Conservation (phyloP, 2,113 vertebrate species). For the Eubucco bourcierii region DNA sequence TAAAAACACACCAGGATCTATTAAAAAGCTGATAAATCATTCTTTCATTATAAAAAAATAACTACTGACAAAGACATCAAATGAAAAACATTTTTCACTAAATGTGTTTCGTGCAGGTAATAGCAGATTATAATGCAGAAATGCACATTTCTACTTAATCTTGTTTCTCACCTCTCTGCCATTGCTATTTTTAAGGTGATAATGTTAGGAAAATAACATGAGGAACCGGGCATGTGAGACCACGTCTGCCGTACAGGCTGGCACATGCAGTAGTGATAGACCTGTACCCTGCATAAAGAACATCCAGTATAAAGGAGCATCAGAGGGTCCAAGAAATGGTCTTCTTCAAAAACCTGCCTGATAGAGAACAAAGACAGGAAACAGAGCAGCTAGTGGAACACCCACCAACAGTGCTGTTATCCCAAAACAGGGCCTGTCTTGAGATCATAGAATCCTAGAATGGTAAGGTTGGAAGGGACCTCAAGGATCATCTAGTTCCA, state of each 20-base stretch:
- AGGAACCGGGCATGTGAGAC: background rate
- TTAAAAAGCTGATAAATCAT: slow-evolving; percentile 32
- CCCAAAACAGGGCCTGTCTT: background rate
- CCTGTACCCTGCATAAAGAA: background rate
- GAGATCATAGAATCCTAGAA: too few relatives aligned
- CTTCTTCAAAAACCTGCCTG: background rate
- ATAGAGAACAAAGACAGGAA: background rate
- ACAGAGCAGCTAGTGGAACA: background rate
- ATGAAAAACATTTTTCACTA: background rate
- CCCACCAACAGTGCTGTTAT: background rate
- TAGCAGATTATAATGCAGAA: background rate
- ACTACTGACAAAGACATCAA: background rate
- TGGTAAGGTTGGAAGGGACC: too few relatives aligned
- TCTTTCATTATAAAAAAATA: background rate
- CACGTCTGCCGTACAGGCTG: background rate
- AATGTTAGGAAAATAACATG: background rate
- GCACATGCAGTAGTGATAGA: background rate
- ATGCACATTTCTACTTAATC: background rate
- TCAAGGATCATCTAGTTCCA: too few relatives aligned
- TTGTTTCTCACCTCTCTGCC: background rate
- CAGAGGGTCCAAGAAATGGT: background rate
- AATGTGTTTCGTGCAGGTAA: background rate
- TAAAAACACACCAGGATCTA: slow-evolving; percentile 35
- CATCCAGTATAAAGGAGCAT: background rate
- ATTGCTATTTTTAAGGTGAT: background rate